phyloP scores from a whole-genome alignment of 2,113 vertebrate species.

The Xyrauchen texanus region DNA sequence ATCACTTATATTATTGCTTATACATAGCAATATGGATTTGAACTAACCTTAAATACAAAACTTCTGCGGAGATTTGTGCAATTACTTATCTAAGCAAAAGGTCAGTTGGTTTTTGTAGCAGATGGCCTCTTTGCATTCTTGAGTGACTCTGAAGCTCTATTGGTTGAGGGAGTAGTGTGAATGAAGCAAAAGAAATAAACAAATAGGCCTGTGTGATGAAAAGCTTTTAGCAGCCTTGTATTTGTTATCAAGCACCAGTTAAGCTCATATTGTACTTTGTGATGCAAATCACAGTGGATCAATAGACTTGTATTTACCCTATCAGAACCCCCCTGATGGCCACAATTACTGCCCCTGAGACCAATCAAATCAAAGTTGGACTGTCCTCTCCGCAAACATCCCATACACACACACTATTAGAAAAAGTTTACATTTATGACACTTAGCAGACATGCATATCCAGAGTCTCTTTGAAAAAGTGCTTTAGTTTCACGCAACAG shows the following conservation, averaged over 20 bases:
- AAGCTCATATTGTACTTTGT: conserved; percentile 5
- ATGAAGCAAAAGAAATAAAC: neutral
- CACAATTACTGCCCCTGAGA: conserved; percentile 9
- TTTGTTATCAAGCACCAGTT: conserved; percentile 33
- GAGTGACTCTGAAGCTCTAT: too few species aligned
- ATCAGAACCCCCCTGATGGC: neutral
- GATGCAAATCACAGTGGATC: conserved; percentile 36
- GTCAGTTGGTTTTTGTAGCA: neutral
- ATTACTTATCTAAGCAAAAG: neutral
- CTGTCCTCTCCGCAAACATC: conserved; percentile 10
- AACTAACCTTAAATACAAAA: too few species aligned
- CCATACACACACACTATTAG: too few species aligned
- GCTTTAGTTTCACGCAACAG: neutral
- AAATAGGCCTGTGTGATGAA: neutral
- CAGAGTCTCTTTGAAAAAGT: neutral
- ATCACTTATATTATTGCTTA: neutral
- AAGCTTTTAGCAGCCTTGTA: conserved; percentile 20
- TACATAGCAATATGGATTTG: too few species aligned
- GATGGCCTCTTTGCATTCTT: conserved; percentile 21
- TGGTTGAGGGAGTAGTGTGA: neutral
- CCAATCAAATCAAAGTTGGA: neutral
- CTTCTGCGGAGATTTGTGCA: too few species aligned
- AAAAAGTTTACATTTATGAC: conserved; percentile 13
- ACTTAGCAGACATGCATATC: conserved; percentile 1
- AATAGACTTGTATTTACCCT: conserved; percentile 37